phyloP scores from a whole-genome alignment of 1,140 invertebrate genomes.

The Listronotus oregonensis region DNA sequence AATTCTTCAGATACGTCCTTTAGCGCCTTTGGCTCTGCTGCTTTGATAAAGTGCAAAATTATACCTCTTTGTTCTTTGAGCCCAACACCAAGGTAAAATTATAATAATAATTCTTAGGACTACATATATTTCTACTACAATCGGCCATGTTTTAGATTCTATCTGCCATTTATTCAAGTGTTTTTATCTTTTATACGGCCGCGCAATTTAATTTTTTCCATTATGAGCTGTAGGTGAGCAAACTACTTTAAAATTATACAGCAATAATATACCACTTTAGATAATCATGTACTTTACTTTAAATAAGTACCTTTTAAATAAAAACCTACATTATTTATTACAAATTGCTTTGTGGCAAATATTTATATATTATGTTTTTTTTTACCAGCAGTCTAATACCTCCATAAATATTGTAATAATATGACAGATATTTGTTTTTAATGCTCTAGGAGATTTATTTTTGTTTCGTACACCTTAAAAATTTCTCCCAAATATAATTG shows the following conservation, averaged over 20 bases:
- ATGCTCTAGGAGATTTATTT: too few species aligned
- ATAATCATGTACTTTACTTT: constrained; percentile 21
- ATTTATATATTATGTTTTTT: too few species aligned
- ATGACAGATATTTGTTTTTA: too few species aligned
- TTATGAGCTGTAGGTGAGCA: constrained; percentile 9
- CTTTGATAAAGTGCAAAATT: constrained; percentile 35
- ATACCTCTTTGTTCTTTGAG: constrained; percentile 31
- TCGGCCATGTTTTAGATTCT: constrained; percentile 26
- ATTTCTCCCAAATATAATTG: too few species aligned
- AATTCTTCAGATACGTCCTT: constrained; percentile 20
- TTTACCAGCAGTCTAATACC: too few species aligned
- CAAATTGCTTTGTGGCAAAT: too few species aligned
- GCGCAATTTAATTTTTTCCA: constrained; percentile 21
- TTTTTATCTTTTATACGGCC: constrained; percentile 19
- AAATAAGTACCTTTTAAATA: constrained; percentile 4
- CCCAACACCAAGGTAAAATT: constrained; percentile 17
- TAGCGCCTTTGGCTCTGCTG: constrained; percentile 19
- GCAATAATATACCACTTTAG: constrained; percentile 20
- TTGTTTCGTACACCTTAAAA: too few species aligned
- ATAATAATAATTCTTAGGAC: constrained; percentile 19
- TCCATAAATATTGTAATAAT: too few species aligned
- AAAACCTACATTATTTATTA: too few species aligned
- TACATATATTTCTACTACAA: constrained; percentile 21
- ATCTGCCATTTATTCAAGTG: constrained; percentile 18
- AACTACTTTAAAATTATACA: constrained; percentile 28